phyloP scores from a whole-genome alignment of 2,888 invertebrate genomes.

The Lasioglossum leucozonium region DNA sequence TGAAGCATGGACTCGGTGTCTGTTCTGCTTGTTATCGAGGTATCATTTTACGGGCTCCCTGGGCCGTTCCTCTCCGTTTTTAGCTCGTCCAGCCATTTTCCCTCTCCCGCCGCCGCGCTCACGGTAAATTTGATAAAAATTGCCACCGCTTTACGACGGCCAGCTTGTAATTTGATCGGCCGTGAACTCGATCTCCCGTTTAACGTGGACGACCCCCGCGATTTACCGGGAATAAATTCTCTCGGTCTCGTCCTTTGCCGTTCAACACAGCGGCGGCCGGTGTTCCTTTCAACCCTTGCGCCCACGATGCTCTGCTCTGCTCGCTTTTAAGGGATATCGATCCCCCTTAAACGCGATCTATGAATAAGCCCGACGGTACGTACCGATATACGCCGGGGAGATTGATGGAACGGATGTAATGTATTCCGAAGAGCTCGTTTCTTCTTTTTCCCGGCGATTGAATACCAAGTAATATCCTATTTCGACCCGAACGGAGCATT shows the following conservation, averaged over 20 bases:
- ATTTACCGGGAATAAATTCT: constrained; percentile 69
- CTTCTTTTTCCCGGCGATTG: neutral
- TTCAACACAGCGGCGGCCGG: neutral
- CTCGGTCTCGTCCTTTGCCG: neutral
- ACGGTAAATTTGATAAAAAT: constrained; percentile 64
- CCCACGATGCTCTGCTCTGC: neutral
- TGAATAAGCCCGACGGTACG: constrained; percentile 28
- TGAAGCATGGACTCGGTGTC: neutral
- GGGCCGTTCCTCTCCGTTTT: neutral
- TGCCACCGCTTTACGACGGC: constrained; percentile 49
- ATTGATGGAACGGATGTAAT: constrained; percentile 34
- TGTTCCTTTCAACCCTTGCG: constrained; percentile 7
- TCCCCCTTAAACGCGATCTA: constrained; percentile 31
- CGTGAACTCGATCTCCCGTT: constrained; percentile 65
- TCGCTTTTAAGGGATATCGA: constrained; percentile 33
- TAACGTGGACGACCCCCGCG: constrained; percentile 61
- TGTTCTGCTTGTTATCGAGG: constrained; percentile 24
- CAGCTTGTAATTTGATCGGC: constrained; percentile 64
- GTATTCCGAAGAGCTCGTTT: constrained; percentile 25
- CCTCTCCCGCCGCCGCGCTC: neutral
- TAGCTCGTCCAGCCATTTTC: neutral
- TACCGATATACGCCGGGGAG: constrained; percentile 22
- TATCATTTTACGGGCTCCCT: constrained; percentile 45
- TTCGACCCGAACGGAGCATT: neutral
- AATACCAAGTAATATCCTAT: neutral